These are phyloP conservation scores for Polia nebulosa DNA, from an alignment of 2,888 invertebrate species.

Conservation along the genomic window DNA sequence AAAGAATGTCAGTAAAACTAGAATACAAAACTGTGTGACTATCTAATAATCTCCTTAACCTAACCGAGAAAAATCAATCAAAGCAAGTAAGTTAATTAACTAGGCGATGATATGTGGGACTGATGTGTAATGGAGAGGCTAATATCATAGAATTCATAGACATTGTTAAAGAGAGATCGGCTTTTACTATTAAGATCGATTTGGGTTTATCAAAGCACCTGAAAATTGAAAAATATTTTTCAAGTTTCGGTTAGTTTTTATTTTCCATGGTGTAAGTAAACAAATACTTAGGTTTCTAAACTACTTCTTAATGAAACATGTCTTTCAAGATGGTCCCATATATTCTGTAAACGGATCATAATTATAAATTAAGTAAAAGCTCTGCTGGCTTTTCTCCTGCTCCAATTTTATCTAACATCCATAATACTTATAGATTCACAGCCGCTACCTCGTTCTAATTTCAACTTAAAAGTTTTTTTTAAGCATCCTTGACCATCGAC, in stretches of 20 bases:
- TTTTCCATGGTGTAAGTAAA: too few relatives aligned
- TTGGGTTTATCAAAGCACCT: not conserved
- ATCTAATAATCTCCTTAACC: not conserved
- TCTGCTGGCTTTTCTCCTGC: not conserved
- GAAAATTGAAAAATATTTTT: not conserved
- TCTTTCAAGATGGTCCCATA: not conserved
- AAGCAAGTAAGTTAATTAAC: conserved; percentile 5
- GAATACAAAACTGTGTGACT: not conserved
- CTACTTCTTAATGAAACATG: not conserved
- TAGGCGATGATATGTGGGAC: not conserved
- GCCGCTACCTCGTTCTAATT: conserved; percentile 3
- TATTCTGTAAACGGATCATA: not conserved
- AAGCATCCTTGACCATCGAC: not conserved
- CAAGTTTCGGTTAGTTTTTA: not conserved
- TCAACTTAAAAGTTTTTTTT: not conserved
- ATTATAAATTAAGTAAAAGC: not conserved
- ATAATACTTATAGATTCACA: not conserved
- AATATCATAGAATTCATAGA: conserved; percentile 2
- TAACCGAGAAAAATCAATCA: not conserved
- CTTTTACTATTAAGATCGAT: not conserved
- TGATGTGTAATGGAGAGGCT: conserved; percentile 4
- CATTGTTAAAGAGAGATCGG: not conserved
- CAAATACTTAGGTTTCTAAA: not conserved
- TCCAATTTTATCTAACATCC: not conserved
- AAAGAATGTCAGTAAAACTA: not conserved